Evolutionary conservation across 1,140 invertebrate genomes (phyloP).

Genomic region (Onthophagus taurus): DNA sequence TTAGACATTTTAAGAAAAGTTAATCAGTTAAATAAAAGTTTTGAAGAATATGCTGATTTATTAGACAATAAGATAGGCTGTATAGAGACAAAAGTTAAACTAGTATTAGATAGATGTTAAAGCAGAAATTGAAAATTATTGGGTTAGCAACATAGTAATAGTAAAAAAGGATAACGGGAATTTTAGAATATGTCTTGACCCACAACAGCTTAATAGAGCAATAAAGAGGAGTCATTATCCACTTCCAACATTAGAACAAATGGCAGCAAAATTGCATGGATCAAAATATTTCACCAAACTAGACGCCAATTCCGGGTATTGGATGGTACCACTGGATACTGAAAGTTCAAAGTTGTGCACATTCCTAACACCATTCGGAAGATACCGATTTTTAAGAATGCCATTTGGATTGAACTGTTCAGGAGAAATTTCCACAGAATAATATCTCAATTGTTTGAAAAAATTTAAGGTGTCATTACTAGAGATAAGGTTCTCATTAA

Average conservation of each 20-base stretch:
- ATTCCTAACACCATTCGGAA: constrained; percentile 25
- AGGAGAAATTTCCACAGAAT: constrained; percentile 31
- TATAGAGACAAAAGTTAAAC: too few species aligned
- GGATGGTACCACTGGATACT: constrained; percentile 21
- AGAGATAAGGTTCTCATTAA: too few species aligned
- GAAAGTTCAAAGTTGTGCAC: constrained; percentile 21
- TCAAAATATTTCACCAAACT: constrained; percentile 36
- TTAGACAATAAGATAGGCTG: too few species aligned
- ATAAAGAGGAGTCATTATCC: constrained; percentile 35
- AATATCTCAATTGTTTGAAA: constrained; percentile 23
- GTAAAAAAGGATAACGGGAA: constrained; percentile 33
- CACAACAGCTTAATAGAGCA: constrained; percentile 38
- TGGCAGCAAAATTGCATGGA: constrained; percentile 29
- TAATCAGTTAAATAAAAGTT: too few species aligned
- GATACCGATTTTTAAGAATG: constrained; percentile 29
- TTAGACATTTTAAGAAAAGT: too few species aligned
- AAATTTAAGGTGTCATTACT: constrained; percentile 30
- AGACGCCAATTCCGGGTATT: constrained; percentile 36
- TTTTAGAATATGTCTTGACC: constrained; percentile 41
- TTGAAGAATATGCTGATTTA: too few species aligned
- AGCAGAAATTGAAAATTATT: too few species aligned
- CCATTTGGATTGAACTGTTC: constrained; percentile 31
- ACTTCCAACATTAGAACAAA: constrained; percentile 36
- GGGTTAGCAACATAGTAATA: constrained; percentile 37
- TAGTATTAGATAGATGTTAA: too few species aligned